Evolutionary conservation across 2,113 vertebrate genomes (phyloP).

Genomic region (Anser brachyrhynchus): DNA sequence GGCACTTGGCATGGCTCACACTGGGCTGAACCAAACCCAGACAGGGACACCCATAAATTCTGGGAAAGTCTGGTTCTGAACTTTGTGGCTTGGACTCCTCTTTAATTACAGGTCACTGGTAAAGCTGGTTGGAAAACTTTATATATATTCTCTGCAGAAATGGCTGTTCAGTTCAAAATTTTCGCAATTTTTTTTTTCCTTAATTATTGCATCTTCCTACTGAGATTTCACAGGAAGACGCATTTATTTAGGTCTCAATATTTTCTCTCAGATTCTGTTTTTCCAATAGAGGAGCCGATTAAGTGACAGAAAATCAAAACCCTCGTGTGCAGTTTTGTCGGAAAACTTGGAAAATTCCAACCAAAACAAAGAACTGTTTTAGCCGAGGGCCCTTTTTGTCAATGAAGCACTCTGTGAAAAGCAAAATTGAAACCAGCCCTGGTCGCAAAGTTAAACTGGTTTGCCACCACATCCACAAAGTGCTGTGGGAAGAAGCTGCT

Average conservation of each 20-base stretch:
- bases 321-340: background rate
- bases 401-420: background rate
- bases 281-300: background rate
- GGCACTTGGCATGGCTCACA: background rate
- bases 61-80: conserved; percentile 67
- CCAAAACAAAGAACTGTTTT: conserved; percentile 15
- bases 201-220: background rate
- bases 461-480: background rate
- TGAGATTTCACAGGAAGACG: background rate
- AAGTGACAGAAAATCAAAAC: conserved; percentile 48
- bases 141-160: conserved; percentile 47
- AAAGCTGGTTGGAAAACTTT: conserved; percentile 54
- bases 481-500: background rate
- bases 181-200: background rate
- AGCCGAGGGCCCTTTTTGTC: conserved; percentile 59
- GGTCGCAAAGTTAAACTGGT: background rate
- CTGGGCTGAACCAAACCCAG: conserved; percentile 56
- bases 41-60: conserved; percentile 45
- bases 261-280: conserved; percentile 7
- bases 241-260: background rate
- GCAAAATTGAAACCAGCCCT: conserved; percentile 47
- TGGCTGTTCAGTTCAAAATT: background rate
- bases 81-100: conserved; percentile 57
- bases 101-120: conserved; percentile 58
- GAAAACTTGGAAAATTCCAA: conserved; percentile 32